Evolutionary conservation across 1,140 invertebrate genomes (phyloP).

Genomic region (Drosophila lowei): DNA sequence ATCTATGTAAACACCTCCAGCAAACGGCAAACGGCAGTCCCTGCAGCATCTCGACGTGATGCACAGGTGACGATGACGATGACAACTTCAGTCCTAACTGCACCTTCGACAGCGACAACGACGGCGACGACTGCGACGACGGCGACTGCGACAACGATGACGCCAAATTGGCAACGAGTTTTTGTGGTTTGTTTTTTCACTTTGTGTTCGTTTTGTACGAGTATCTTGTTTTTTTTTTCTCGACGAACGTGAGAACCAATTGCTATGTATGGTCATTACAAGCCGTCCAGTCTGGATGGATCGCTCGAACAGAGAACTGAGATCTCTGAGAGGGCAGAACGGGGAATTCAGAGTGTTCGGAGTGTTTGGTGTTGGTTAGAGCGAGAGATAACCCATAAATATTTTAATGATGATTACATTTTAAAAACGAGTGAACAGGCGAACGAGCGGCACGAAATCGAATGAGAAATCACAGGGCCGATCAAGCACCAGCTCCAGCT

Average conservation of each 20-base stretch:
- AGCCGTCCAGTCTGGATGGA: conserved; percentile 56
- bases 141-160: conserved; percentile 63
- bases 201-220: not conserved
- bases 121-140: conserved; percentile 45
- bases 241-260: conserved; percentile 77
- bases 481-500: conserved; percentile 30
- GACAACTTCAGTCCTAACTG: conserved; percentile 53
- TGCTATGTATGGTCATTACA: conserved; percentile 82
- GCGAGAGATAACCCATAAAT: conserved; percentile 76
- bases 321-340: conserved; percentile 14
- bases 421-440: conserved; percentile 59
- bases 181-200: conserved; percentile 25
- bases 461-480: conserved; percentile 70
- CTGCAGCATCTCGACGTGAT: conserved; percentile 5
- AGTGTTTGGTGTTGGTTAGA: conserved; percentile 25
- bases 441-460: conserved; percentile 46
- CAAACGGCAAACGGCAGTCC: conserved; percentile 8
- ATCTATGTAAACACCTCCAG: conserved; percentile 9
- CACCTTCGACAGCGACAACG: conserved; percentile 47
- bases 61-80: conserved; percentile 65
- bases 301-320: not conserved
- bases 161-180: conserved; percentile 75
- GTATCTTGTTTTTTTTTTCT: conserved; percentile 21
- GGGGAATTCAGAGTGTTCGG: no score
- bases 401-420: conserved; percentile 82